These are phyloP conservation scores for Galeopsomyia nigrocyanea DNA, from an alignment of 2,888 invertebrate species.

Conservation along the genomic window DNA sequence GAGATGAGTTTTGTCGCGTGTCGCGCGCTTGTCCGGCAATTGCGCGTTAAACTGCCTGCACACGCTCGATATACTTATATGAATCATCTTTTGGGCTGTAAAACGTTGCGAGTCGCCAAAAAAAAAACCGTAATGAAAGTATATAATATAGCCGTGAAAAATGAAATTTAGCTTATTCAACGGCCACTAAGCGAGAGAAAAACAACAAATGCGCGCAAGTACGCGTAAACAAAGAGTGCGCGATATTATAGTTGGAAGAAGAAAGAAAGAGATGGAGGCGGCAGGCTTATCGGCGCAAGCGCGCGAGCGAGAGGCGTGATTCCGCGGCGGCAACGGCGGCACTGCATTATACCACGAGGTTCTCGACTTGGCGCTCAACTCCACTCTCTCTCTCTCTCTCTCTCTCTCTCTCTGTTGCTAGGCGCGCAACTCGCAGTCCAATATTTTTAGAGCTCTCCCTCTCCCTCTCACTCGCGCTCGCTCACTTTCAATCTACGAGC, in stretches of 20 bases:
- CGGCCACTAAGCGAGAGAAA: no score
- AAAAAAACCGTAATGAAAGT: no score
- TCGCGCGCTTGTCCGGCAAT: no score
- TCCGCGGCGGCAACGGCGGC: slow-evolving; percentile 12
- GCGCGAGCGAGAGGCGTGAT: slow-evolving; percentile 13
- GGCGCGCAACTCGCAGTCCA: slow-evolving; percentile 62
- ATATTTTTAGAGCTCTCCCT: slow-evolving; percentile 58
- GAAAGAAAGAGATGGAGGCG: neutral
- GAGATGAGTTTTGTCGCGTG: no score
- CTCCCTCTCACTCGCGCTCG: neutral
- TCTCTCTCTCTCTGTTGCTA: slow-evolving; percentile 62
- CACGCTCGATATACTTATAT: no score
- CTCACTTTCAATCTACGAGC: neutral
- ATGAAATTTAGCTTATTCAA: no score
- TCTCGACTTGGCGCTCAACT: neutral
- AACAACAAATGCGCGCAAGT: no score
- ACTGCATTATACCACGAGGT: neutral
- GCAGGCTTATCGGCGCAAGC: no score
- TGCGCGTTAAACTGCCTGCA: no score
- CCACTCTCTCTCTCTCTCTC: slow-evolving; percentile 56
- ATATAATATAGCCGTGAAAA: no score
- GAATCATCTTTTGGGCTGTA: no score
- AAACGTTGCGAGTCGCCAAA: no score
- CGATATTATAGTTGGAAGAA: neutral
- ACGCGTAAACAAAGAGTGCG: neutral